A percentile compares a stretch with the other conserved stretches of the same genome.
Evolutionary conservation across 2,888 invertebrate genomes (phyloP).

Genomic region (Quadriops clusia): DNA sequence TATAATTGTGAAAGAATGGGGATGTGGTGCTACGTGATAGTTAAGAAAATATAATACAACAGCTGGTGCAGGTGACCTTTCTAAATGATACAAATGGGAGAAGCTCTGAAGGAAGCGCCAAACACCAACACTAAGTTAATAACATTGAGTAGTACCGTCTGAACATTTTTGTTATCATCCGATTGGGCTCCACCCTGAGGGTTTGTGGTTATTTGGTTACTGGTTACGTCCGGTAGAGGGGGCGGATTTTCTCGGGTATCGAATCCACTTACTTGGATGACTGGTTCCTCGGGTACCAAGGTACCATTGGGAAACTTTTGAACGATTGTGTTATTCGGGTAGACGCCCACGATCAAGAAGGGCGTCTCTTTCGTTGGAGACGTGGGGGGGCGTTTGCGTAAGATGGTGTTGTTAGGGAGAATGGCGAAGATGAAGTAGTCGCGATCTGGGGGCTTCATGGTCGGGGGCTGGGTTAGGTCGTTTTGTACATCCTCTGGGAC

Average conservation of each 20-base stretch:
- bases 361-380: constrained; percentile 58
- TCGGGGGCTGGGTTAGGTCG: constrained; percentile 11
- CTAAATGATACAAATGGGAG: constrained; percentile 10
- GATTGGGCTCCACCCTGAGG: constrained; percentile 24
- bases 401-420: constrained; percentile 66
- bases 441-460: constrained; percentile 39
- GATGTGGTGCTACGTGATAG: no score
- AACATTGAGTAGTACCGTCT: constrained; percentile 39
- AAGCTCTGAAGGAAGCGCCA: constrained; percentile 24
- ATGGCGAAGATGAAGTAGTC: constrained; percentile 67
- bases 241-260: constrained; percentile 42
- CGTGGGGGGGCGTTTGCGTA: constrained; percentile 58
- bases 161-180: constrained; percentile 43
- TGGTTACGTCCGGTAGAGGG: constrained; percentile 50
- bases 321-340: constrained; percentile 67
- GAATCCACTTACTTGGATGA: constrained; percentile 43
- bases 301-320: constrained; percentile 73
- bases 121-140: constrained; percentile 24
- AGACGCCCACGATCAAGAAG: constrained; percentile 62
- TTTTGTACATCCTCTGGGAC: constrained; percentile 15
- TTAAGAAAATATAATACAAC: constrained; percentile 5
- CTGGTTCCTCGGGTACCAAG: constrained; percentile 52
- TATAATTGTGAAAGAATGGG: no score
- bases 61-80: constrained; percentile 13
- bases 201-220: constrained; percentile 48